Conservation (phyloP, 2,888 invertebrate genomes). For the Invenusta paracnida region DNA sequence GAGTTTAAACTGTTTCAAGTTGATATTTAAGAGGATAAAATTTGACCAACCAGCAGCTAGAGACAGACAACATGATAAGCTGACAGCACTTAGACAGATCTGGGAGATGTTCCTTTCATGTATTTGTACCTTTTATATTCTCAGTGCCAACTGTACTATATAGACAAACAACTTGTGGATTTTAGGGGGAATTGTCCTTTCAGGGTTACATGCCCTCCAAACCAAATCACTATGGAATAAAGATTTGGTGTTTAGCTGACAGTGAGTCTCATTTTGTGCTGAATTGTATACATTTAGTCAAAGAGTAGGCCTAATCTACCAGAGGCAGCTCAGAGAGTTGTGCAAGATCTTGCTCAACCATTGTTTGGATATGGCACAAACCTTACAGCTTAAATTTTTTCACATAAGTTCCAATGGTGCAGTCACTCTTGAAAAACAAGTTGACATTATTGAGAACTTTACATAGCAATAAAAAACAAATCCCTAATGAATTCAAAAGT, state of each 20-base stretch:
- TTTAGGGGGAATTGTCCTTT: not conserved
- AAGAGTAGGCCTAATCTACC: not conserved
- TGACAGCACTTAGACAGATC: not conserved
- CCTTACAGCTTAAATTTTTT: not conserved
- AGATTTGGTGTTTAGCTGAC: not conserved
- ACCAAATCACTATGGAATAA: not conserved
- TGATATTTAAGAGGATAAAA: not conserved
- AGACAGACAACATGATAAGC: not conserved
- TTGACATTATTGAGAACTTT: not conserved
- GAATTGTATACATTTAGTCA: not conserved
- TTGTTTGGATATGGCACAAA: not conserved
- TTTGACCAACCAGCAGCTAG: not conserved
- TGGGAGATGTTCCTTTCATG: not conserved
- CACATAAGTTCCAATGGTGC: not conserved
- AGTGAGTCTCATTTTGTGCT: not conserved
- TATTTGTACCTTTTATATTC: not conserved
- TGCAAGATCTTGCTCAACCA: not conserved
- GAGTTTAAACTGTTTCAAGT: not conserved
- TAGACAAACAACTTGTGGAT: not conserved
- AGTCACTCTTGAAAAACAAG: not conserved
- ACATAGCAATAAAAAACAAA: not conserved
- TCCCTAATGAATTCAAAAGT: not conserved
- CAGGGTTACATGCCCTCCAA: not conserved
- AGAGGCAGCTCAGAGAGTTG: not conserved
- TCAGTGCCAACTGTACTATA: not conserved